Base-by-base conservation (phyloP, 1,140 invertebrate genomes). In the Polypedilum pembai region DNA sequence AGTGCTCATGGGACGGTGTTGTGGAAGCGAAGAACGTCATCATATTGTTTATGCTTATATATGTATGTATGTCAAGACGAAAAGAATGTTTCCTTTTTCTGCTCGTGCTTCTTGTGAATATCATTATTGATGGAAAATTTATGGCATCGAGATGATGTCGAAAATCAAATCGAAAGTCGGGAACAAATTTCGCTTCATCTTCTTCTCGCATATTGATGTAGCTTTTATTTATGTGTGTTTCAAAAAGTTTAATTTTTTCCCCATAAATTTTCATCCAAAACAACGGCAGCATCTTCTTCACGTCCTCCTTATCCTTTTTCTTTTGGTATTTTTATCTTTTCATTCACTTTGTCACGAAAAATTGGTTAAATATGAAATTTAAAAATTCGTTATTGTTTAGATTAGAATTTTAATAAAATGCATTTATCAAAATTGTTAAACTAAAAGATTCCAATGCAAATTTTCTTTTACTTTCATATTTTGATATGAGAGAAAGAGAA, bases 161-260 rank as follows among this genome's bases (percentile, higher is more conserved):
- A 69, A 18, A 69, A 69, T 69, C 65, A 69, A 69, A 69, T 69
- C 65, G 65, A 69, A 20, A 56, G 45, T n/a, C 12, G 45, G 4
- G 45, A 56, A 56, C 12, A 56, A 56, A 56, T n/a, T 12, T 33
- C 24, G 24, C 24, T 33, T 33, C 24, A 33, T 33, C 24, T 33
- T 56, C 20, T 69, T 69, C 18, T 69, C 65, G 65, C 17, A 69
- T 69, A 69, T 69, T 69, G 65, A 69, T 69, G 65, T 69, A 18
- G 65, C 65, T 69, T 69, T 69, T 69, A 69, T 69, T 69, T 69
- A 69, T 69, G 65, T 69, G 17, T 21, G 17, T 20, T 69, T 69
- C 20, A 69, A 18, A 69, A 69, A 69, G 65, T 69, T 69, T 69
- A 69, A 69, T 69, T 69, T 69, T 69, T 69, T 69, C 17, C 45